Evolutionary conservation across 2,113 vertebrate genomes (phyloP), one percentile per base, ranked within the genome.

Genomic region (Columba janthina): DNA sequence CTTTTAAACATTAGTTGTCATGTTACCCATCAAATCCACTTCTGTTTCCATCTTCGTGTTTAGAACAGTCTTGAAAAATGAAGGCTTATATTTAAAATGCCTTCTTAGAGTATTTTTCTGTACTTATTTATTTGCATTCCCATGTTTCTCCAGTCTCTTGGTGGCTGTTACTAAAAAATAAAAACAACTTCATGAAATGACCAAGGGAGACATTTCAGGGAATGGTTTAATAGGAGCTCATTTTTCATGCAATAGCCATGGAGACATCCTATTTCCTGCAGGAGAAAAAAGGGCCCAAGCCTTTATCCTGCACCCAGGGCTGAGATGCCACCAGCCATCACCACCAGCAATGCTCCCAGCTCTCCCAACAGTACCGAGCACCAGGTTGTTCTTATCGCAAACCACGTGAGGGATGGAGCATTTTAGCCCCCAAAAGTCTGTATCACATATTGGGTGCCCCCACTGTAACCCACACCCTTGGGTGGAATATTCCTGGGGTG

Each of bases 1-100:
- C 71, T 96, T 94, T 81, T 88, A 94, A 97, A 69, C 73, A 50
- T 75, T 69, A 75, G 40, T 91, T 96, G 90, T 96, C 90, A 44
- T 53, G 72, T 95, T 84, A 79, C 50, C 57, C 62, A 91, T 93
- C 69, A 73, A 80, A 94, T 75, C 65, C 1, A 4, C 34, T 88
- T 85, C 65, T 81, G 71, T 96, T 92, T 91, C 83, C 83, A 88
- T 90, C 87, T 79, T 87, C 32, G 32, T 79, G 21, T 91, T 90
- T 40, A 72, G 89, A 94, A 76, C 21, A 64, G 79, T 77, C 70
- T 84, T 88, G 86, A 88, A 92, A 92, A 96, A 93, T 78, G 87
- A 90, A 89, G 51, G 83, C 62, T 90, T 92, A 21, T 71, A 84
- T 94, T 93, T 95, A 92, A 93, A 91, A 81, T 2, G 7, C 71